Percentiles rank a stretch among this genome's conserved stretches.
Evolutionary conservation across 2,797 vertebrate genomes (phyloP).

Genomic region (Enteromius unitaeniatus): DNA sequence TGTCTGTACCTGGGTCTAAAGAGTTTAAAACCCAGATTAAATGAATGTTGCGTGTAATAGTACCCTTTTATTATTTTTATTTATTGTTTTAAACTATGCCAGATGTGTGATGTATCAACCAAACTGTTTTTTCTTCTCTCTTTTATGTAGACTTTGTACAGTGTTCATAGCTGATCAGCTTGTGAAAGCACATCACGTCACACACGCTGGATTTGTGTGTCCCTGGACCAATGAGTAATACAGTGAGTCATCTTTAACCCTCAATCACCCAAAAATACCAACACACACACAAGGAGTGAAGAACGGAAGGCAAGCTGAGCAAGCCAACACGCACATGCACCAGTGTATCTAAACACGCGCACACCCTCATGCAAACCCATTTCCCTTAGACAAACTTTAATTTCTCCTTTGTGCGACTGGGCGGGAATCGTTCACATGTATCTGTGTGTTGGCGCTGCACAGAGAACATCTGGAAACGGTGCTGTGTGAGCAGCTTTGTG

Average conservation of each 20-base stretch:
- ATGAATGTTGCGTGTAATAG: neutral
- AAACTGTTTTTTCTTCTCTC: neutral
- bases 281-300: neutral
- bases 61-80: neutral
- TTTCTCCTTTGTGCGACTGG: slow-evolving; percentile 50
- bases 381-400: slow-evolving; percentile 7
- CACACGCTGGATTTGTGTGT: slow-evolving; percentile 59
- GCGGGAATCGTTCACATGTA: slow-evolving; percentile 57
- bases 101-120: neutral
- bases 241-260: slow-evolving; percentile 63
- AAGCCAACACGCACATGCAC: slow-evolving; percentile 17
- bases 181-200: slow-evolving; percentile 63
- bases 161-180: slow-evolving; percentile 58
- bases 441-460: slow-evolving; percentile 60
- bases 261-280: slow-evolving; percentile 43
- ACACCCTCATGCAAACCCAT: slow-evolving; percentile 20
- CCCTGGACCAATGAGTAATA: slow-evolving; percentile 65
- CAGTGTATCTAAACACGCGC: slow-evolving; percentile 36
- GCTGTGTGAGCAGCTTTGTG: slow-evolving; percentile 61
- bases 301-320: slow-evolving; percentile 8
- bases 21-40: neutral
- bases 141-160: slow-evolving; percentile 35
- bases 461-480: slow-evolving; percentile 78
- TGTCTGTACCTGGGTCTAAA: neutral
- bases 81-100: neutral